A percentile compares a stretch with the other conserved stretches of the same genome.
Conservation (phyloP, 2,113 vertebrate genomes). For the Budorcas taxicolor region DNA sequence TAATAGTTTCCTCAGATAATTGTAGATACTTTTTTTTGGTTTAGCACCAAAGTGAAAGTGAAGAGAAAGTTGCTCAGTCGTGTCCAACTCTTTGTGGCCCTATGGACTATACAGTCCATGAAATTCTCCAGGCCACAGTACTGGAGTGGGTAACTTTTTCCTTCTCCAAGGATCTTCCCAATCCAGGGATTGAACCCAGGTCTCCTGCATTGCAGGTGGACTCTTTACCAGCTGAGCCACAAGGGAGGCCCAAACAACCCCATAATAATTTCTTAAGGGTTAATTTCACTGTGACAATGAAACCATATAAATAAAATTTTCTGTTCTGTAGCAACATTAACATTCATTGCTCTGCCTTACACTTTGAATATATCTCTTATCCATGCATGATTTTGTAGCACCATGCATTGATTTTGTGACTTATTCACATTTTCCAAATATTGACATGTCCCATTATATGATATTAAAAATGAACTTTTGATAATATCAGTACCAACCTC, state of each 20-base stretch:
- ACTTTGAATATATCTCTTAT: not conserved
- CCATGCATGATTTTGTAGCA: not conserved
- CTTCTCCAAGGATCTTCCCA: not conserved
- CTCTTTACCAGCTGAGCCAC: not conserved
- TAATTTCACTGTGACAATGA: not conserved
- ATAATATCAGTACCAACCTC: not conserved
- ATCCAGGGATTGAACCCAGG: not conserved
- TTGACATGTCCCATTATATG: not conserved
- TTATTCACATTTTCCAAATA: not conserved
- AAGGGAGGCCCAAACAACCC: not conserved
- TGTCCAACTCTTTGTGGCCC: not conserved
- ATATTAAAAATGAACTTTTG: not conserved
- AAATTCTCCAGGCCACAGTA: not conserved
- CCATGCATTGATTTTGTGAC: not conserved
- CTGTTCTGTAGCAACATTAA: not conserved
- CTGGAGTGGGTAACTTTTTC: not conserved
- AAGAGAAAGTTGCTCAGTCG: not conserved
- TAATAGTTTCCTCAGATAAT: not conserved
- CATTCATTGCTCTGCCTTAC: not conserved
- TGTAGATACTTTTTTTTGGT: not conserved
- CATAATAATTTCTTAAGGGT: not conserved
- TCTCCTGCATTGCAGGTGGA: fast-evolving
- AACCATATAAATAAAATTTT: not conserved
- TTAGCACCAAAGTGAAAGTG: not conserved
- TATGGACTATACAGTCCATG: not conserved